Base-by-base conservation (phyloP, 1,140 invertebrate species). In the Dinothrombium tinctorium region DNA sequence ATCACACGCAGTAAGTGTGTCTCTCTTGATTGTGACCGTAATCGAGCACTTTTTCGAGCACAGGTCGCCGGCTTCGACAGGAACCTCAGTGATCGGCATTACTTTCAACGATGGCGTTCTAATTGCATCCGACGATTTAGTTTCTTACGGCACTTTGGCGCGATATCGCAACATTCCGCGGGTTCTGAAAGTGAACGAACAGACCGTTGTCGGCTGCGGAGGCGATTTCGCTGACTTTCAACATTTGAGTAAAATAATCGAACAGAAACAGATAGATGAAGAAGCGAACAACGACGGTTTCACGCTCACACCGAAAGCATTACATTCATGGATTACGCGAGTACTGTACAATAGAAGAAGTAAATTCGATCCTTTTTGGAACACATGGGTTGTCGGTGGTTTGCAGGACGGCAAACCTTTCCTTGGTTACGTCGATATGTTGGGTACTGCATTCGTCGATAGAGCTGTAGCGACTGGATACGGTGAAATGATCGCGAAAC, bases 171-270 rank as follows among this genome's bases (percentile, higher is more conserved):
- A 82, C 59, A 72, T 78, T 46, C 69, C 77, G 1, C 66, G 89
- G 50, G 62, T 95, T 2, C 59, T 81, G 46, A 76, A 78, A 63
- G 74, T 95, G 0, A 95, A 95, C 57, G 67, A 84, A 31, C 71
- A 74, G 41, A 84, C 79, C n/a, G 63, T 94, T 24, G 57, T 94
- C 19, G 86, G 78, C 7, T 75, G 73, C 45, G 71, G 76, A 46
- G 89, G 89, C 11, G 90, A 96, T 62, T 90, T 82, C 60, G 87
- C 83, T 17, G 90, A 96, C 61, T 94, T 72, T 56, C 87, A 96
- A 59, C 86, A 74, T 53, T 62, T 96, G 4, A 73, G 73, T 53
- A 72, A 74, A 47, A 69, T 76, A 39, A 78, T 95, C 52, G 74
- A 90, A 51, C 79, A 87, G 55, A 86, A 86, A 68, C 26, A 47